A percentile compares a stretch with the other conserved stretches of the same genome.
These are phyloP conservation scores for Tipula helvola DNA, from an alignment of 2,888 invertebrate species.

Conservation along the genomic window DNA sequence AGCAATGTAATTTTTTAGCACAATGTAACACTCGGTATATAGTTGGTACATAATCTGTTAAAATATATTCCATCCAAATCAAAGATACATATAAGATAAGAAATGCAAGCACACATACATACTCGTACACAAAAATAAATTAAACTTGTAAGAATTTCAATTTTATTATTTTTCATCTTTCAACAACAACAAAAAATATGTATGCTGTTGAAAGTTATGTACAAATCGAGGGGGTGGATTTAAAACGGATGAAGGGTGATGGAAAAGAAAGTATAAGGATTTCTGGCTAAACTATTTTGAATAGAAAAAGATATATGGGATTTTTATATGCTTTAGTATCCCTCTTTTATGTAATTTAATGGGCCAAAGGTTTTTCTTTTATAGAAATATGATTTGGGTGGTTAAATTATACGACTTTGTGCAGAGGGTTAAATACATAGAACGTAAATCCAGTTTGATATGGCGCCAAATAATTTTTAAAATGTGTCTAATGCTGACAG, in stretches of 20 bases:
- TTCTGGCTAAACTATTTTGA: neutral
- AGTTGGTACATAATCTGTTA: neutral
- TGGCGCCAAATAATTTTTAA: too few species aligned
- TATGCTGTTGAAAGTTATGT: neutral
- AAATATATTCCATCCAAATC: neutral
- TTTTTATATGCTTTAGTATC: neutral
- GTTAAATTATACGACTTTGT: neutral
- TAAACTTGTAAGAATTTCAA: neutral
- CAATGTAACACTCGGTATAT: neutral
- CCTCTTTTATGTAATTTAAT: neutral
- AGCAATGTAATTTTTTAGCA: neutral
- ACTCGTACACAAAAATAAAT: neutral
- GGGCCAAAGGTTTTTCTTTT: neutral
- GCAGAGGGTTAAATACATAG: too few species aligned
- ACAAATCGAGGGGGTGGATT: neutral
- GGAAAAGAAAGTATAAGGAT: neutral
- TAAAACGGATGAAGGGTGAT: neutral
- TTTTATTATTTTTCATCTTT: neutral
- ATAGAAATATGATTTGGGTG: neutral
- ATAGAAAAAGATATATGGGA: neutral
- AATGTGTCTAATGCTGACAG: too few species aligned
- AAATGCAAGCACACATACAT: neutral
- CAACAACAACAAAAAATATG: neutral
- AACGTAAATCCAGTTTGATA: too few species aligned
- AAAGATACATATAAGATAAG: neutral